Evolutionary conservation across 2,113 vertebrate genomes (phyloP), one percentile per base, ranked within the genome.

Genomic region (Holacanthus passer): DNA sequence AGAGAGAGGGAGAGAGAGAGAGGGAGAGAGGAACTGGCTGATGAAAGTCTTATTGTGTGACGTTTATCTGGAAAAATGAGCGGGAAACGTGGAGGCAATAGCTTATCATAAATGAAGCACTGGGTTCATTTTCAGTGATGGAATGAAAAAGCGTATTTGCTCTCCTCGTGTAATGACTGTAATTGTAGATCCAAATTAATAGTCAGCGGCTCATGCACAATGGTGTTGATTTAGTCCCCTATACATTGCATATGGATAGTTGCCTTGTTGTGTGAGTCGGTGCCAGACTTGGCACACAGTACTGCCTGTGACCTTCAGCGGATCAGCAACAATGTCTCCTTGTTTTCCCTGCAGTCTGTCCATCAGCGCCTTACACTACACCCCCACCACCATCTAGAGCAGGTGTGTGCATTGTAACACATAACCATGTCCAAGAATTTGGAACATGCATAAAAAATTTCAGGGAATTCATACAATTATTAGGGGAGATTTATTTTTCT

Each of bases 241-340:
- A 91, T 90, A 87, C 87, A 71, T 89, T 91, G 88, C 91, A 87
- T 84, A 86, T 89, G 92, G 83, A 88, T 68, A 17, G 78, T 68
- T 90, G 87, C 81, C 83, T 85, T 91, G 90, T 92, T 93, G 85
- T 91, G 88, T 73, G 90, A 92, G 82, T 88, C 73, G 20, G 83
- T 92, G 93, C 85, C 91, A 93, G 90, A 90, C 90, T 94, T 95
- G 95, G 95, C 95, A 90, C 90, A 43, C 88, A 76, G 60, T 41
- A 17, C 72, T 82, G 86, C 83, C 67, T 67, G 80, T 94, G 95
- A 96, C 95, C 95, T 96, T 96, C 94, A 94, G 78, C 19, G 62
- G 88, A 94, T 93, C 86, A 90, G 93, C 90, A 95, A 96, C 95
- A 96, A 95, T 95, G 93, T 95, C 93, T 94, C 91, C 94, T 94